These are phyloP conservation scores for Drosophila mayaguana DNA, from an alignment of 2,888 invertebrate species.

Conservation along the genomic window DNA sequence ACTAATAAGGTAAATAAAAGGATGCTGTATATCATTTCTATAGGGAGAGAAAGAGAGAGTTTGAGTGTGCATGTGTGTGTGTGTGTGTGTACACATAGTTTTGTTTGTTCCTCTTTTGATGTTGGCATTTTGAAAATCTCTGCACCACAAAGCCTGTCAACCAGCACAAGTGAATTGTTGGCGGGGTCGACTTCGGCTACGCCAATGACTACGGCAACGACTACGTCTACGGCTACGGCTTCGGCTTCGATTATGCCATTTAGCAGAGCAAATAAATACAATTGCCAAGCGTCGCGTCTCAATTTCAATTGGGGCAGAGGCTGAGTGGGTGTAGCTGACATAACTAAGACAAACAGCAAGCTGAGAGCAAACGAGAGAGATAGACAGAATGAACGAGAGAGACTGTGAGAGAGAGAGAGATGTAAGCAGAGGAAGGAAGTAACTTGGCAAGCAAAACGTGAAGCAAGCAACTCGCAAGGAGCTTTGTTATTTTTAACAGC, in stretches of 20 bases:
- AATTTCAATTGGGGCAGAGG: slow-evolving; percentile 61
- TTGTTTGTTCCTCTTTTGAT: slow-evolving; percentile 45
- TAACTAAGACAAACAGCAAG: slow-evolving; percentile 72
- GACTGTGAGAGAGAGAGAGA: not conserved
- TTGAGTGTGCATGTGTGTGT: not conserved
- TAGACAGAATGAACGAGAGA: not conserved
- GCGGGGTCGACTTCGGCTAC: slow-evolving; percentile 2
- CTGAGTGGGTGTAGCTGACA: slow-evolving; percentile 30
- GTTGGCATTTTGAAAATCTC: slow-evolving; percentile 50
- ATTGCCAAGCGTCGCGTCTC: slow-evolving; percentile 70
- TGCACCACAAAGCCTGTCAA: slow-evolving; percentile 55
- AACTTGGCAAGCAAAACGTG: slow-evolving; percentile 64
- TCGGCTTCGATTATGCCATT: slow-evolving; percentile 74
- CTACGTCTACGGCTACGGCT: not conserved
- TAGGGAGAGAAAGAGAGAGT: not conserved
- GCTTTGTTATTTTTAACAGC: slow-evolving; percentile 81
- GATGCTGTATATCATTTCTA: slow-evolving; percentile 4
- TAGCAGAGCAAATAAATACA: slow-evolving; percentile 78
- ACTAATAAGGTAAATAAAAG: slow-evolving; percentile 46
- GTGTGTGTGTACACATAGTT: slow-evolving; percentile 25
- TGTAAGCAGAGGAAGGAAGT: slow-evolving; percentile 59
- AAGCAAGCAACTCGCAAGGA: slow-evolving; percentile 63
- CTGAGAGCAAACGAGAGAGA: slow-evolving; percentile 19
- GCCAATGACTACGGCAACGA: not conserved
- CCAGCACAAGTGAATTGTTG: slow-evolving; percentile 7